Conservation (phyloP, 2,888 invertebrate genomes). For the Caenorhabditis virilis region DNA sequence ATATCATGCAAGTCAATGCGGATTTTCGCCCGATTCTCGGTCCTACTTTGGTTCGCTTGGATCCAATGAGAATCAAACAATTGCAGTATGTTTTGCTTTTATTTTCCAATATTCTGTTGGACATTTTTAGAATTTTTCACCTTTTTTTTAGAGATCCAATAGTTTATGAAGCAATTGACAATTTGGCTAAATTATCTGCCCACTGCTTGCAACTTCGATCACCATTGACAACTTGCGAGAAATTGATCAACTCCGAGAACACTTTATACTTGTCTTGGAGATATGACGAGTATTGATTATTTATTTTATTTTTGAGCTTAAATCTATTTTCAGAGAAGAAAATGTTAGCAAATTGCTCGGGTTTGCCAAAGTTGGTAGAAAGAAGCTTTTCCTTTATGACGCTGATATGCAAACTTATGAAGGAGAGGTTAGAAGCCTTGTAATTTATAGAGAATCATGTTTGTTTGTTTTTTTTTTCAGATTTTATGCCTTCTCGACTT, state of each 20-base stretch:
- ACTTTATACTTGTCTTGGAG: slow-evolving; percentile 61
- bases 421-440: slow-evolving; percentile 73
- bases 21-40: slow-evolving; percentile 61
- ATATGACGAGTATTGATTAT: slow-evolving; percentile 49
- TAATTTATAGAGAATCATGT: background rate
- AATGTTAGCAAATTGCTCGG: slow-evolving; percentile 74
- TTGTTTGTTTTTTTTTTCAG: slow-evolving; percentile 9
- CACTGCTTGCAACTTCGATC: slow-evolving; percentile 49
- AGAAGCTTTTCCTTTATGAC: slow-evolving; percentile 80
- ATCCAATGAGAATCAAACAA: slow-evolving; percentile 58
- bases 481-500: slow-evolving; percentile 89
- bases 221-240: slow-evolving; percentile 55
- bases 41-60: slow-evolving; percentile 56
- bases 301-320: background rate
- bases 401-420: slow-evolving; percentile 59
- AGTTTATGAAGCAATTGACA: slow-evolving; percentile 48
- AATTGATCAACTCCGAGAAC: slow-evolving; percentile 54
- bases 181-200: slow-evolving; percentile 51
- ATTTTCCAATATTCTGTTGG: background rate
- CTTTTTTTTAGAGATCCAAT: slow-evolving; percentile 30
- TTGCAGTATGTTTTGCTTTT: slow-evolving; percentile 44
- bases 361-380: slow-evolving; percentile 85
- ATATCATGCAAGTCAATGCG: slow-evolving; percentile 53
- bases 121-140: background rate
- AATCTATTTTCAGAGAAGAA: slow-evolving; percentile 41